Conservation (phyloP, 2,113 vertebrate species). For the Petromus typicus region DNA sequence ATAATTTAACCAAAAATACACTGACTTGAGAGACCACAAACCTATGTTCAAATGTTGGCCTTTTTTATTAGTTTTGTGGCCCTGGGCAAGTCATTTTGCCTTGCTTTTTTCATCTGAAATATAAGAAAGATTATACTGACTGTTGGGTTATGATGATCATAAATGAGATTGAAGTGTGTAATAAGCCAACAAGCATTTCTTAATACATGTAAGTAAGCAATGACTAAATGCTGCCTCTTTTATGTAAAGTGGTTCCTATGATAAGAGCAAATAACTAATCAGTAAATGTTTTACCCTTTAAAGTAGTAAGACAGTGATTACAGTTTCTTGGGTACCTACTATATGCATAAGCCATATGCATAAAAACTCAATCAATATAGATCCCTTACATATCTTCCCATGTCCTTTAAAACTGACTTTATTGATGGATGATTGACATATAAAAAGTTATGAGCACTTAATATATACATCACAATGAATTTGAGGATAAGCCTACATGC, state of each 20-base stretch:
- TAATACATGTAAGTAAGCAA: background rate
- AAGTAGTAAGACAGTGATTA: background rate
- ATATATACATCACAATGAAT: background rate
- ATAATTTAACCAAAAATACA: conserved; percentile 27
- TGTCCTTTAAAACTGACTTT: background rate
- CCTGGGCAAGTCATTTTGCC: conserved; percentile 45
- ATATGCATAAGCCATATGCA: accelerated
- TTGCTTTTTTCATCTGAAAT: conserved; percentile 48
- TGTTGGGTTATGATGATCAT: conserved; percentile 53
- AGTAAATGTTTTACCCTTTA: background rate
- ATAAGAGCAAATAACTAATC: background rate
- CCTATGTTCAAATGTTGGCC: conserved; percentile 41
- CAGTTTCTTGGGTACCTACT: background rate
- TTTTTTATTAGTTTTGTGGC: conserved; percentile 48
- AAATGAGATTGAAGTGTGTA: conserved; percentile 32
- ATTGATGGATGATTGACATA: background rate
- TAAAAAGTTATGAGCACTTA: background rate
- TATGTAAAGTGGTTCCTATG: background rate
- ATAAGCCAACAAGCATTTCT: background rate
- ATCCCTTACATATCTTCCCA: background rate
- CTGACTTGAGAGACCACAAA: conserved; percentile 47
- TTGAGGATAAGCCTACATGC: background rate
- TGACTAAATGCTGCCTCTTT: background rate
- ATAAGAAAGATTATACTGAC: conserved; percentile 36
- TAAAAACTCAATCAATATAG: background rate